phyloP scores from a whole-genome alignment of 2,113 vertebrate genomes.

The Campylomormyrus numenius region DNA sequence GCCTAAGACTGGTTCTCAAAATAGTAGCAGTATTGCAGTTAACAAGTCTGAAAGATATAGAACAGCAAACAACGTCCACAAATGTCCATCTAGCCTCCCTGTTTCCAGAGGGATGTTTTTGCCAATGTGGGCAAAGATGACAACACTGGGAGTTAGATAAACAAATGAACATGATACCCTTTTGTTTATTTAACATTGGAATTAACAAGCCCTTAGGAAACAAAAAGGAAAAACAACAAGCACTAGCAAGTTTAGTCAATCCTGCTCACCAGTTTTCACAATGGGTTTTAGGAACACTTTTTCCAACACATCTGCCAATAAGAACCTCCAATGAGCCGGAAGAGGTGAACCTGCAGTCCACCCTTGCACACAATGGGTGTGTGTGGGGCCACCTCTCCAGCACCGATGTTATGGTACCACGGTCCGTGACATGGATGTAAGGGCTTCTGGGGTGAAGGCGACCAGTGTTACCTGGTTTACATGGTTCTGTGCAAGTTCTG shows the following conservation, averaged over 20 bases:
- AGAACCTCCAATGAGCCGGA: not conserved
- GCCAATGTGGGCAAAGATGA: not conserved
- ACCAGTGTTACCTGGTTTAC: conserved; percentile 6
- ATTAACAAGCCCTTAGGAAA: conserved; percentile 32
- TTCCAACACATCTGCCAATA: not conserved
- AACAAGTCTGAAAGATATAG: not conserved
- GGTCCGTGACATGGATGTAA: not conserved
- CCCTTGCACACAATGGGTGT: not conserved
- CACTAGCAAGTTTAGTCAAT: not conserved
- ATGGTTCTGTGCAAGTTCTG: conserved; percentile 46
- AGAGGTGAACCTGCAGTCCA: not conserved
- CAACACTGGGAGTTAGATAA: not conserved
- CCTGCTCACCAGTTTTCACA: not conserved
- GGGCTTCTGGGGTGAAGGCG: not conserved
- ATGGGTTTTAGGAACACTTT: not conserved
- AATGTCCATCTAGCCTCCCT: not conserved
- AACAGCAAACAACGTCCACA: not conserved
- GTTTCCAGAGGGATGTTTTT: not conserved
- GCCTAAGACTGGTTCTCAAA: not conserved
- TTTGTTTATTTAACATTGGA: conserved; percentile 27
- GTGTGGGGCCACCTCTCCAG: not conserved
- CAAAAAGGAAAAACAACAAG: not conserved
- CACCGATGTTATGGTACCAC: not conserved
- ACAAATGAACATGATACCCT: too few relatives aligned
- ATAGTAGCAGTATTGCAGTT: not conserved